Evolutionary conservation across 2,888 invertebrate species (phyloP).

Genomic region (Macropis europaea): DNA sequence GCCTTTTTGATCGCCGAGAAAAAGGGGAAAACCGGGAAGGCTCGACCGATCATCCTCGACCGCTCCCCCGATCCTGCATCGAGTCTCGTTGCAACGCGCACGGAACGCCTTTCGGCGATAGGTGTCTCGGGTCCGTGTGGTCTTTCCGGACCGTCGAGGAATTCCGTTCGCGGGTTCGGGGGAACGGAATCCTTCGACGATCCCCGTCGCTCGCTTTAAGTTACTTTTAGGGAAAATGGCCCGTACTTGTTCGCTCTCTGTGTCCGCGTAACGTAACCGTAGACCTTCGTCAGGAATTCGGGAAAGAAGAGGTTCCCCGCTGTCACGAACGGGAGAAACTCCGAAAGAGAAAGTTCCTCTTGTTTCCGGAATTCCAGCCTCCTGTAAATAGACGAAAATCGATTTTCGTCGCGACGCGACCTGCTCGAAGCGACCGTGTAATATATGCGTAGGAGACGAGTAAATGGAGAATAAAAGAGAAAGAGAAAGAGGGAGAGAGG

Average conservation of each 20-base stretch:
- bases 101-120: not conserved
- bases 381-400: conserved; percentile 42
- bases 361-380: conserved; percentile 1
- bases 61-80: too few relatives aligned
- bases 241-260: conserved; percentile 49
- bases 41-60: too few relatives aligned
- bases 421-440: conserved; percentile 7
- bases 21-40: too few relatives aligned
- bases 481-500: not conserved
- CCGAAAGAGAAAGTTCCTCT: not conserved
- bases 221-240: conserved; percentile 28
- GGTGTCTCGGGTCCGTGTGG: not conserved
- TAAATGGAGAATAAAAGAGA: too few relatives aligned
- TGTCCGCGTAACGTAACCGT: conserved; percentile 53
- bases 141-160: not conserved
- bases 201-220: conserved; percentile 3
- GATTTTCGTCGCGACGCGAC: not conserved
- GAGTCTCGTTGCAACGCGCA: too few relatives aligned
- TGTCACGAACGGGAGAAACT: not conserved
- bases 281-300: conserved; percentile 7
- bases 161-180: not conserved
- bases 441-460: conserved; percentile 6
- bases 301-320: not conserved
- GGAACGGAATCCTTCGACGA: not conserved
- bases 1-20: too few relatives aligned